These are phyloP conservation scores for Hoplostethus atlanticus DNA, from an alignment of 2,797 vertebrate species.

Conservation along the genomic window DNA sequence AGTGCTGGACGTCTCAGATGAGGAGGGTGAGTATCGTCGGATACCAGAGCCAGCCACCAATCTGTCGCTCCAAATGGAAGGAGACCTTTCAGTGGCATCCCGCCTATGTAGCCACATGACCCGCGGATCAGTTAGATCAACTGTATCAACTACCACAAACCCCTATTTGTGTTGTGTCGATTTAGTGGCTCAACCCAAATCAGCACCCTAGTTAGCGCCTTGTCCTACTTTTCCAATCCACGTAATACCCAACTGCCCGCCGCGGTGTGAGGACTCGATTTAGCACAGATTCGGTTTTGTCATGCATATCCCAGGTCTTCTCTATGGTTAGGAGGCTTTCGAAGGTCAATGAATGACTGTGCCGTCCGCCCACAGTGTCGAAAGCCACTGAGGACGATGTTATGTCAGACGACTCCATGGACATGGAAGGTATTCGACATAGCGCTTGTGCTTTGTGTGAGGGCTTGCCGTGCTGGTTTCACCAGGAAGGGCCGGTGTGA, in stretches of 20 bases:
- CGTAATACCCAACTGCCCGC: neutral
- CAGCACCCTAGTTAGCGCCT: neutral
- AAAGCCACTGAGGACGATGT: conserved; percentile 86
- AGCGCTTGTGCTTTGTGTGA: conserved; percentile 38
- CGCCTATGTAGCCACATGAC: neutral
- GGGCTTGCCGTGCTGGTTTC: conserved; percentile 29
- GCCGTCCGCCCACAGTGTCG: conserved; percentile 81
- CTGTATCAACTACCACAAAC: neutral
- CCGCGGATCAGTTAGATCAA: neutral
- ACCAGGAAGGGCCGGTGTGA: conserved; percentile 8
- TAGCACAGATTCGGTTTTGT: no score
- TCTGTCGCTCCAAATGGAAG: neutral
- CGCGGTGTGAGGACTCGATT: no score
- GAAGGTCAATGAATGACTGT: conserved; percentile 62
- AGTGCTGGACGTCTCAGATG: conserved; percentile 97
- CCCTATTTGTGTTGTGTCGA: neutral
- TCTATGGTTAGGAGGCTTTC: neutral
- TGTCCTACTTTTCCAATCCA: neutral
- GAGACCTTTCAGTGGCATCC: conserved; percentile 2
- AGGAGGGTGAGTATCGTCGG: conserved; percentile 90
- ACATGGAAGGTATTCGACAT: conserved; percentile 84
- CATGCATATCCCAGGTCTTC: neutral
- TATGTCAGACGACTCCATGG: conserved; percentile 87
- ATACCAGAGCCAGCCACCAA: neutral
- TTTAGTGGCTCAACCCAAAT: neutral